Base-by-base conservation (phyloP, 2,888 invertebrate genomes). In the Cantharis nigra region DNA sequence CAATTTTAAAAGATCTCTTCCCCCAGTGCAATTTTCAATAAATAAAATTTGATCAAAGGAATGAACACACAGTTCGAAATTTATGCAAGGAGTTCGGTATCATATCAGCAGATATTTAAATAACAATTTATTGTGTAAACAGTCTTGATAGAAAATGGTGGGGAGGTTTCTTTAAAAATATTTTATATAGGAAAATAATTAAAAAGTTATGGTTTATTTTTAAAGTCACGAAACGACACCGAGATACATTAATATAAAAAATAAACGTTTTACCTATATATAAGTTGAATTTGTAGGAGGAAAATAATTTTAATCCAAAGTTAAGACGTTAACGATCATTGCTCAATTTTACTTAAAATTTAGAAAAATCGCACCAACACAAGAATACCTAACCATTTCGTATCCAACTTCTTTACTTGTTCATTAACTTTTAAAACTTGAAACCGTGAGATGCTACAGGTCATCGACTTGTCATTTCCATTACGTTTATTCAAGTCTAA, bases 381-480 rank as follows among this genome's bases (percentile, higher is more conserved):
- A 7, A 49, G 49, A 49, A 49, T 49, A n/a, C 49, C 49, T 5
- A 49, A 49, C 49, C n/a, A 49, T 49, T 49, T 49, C n/a, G n/a
- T 49, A 49, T 49, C 49, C 49, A 49, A 49, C 49, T 49, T 49
- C 49, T 49, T 49, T 49, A 49, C 49, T 49, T 49, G 49, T 49
- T 49, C n/a, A 49, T 49, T 49, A 49, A 49, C 49, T 26, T 67
- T 67, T 16, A 67, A 67, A 67, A 67, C 65, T 67, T 67, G 65
- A 67, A 16, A 67, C 65, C 20, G 26, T 23, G n/a, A 67, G 65
- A 26, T 67, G 65, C n/a, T 67, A 67, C 65, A 67, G 65, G 65
- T 67, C 65, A 67, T 67, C 65, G 65, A 67, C 65, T 67, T 67
- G 65, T 67, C 65, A 26, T 67, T 67, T 20, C 65, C 65, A 49